Conservation (phyloP, 2,113 vertebrate species). For the Pipa parva region DNA sequence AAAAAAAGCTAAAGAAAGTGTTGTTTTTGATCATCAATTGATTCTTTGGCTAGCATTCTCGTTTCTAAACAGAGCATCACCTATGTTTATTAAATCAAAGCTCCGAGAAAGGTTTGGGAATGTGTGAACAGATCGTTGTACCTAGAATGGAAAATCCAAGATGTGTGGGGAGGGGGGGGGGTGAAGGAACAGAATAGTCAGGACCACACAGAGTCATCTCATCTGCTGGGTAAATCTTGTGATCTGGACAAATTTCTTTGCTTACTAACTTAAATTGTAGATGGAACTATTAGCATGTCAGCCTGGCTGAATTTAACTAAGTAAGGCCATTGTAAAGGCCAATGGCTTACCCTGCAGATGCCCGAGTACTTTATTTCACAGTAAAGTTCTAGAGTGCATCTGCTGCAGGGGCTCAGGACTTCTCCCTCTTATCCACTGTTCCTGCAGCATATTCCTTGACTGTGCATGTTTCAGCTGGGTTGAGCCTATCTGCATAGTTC, state of each 20-base stretch:
- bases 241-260: constrained; percentile 9
- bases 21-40: no score
- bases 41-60: background rate
- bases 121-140: background rate
- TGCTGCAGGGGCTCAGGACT: no score
- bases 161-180: background rate
- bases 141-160: constrained; percentile 16
- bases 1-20: no score
- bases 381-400: no score
- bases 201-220: constrained; percentile 21
- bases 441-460: no score
- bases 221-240: constrained; percentile 11
- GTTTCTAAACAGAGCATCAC: background rate
- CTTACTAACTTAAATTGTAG: constrained; percentile 1
- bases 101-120: background rate
- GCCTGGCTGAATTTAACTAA: no score
- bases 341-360: no score
- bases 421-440: no score
- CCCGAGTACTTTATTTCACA: no score
- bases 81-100: background rate
- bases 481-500: no score
- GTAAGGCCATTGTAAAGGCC: no score
- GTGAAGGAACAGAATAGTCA: background rate
- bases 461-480: no score
- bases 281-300: background rate